Percentiles rank a stretch among this genome's conserved stretches.
Evolutionary conservation across 2,113 vertebrate species (phyloP).

Genomic region (Ciconia maguari): DNA sequence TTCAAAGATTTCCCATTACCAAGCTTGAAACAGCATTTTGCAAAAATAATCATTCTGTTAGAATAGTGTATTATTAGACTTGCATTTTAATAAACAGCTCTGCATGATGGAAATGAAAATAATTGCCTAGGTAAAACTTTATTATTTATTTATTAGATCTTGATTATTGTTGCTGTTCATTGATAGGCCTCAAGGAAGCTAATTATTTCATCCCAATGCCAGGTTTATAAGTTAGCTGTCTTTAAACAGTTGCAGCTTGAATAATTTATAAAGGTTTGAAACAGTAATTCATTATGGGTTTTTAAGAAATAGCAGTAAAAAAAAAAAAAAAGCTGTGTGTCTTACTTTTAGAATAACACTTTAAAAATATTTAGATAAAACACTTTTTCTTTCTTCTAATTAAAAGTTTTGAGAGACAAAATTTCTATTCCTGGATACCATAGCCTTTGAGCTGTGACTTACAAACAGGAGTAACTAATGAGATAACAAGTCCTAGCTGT

Average conservation of each 20-base stretch:
- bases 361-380: not conserved
- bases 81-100: not conserved
- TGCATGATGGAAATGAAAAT: not conserved
- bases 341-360: not conserved
- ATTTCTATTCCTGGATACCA: not conserved
- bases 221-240: constrained; percentile 65
- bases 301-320: not conserved
- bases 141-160: constrained; percentile 69
- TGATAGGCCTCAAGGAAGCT: constrained; percentile 64
- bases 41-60: not conserved
- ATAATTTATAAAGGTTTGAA: constrained; percentile 42
- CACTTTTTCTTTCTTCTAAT: not conserved
- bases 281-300: not conserved
- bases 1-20: not conserved
- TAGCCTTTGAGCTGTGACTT: not conserved
- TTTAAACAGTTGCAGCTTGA: constrained; percentile 49
- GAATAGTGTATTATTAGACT: not conserved
- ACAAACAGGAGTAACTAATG: not conserved
- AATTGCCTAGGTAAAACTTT: not conserved
- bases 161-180: constrained; percentile 70
- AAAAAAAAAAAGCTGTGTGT: not conserved
- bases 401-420: not conserved
- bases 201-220: constrained; percentile 64
- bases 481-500: not conserved
- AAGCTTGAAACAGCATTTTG: not conserved